phyloP scores from a whole-genome alignment of 2,888 invertebrate genomes.

The Escarpia spicata region DNA sequence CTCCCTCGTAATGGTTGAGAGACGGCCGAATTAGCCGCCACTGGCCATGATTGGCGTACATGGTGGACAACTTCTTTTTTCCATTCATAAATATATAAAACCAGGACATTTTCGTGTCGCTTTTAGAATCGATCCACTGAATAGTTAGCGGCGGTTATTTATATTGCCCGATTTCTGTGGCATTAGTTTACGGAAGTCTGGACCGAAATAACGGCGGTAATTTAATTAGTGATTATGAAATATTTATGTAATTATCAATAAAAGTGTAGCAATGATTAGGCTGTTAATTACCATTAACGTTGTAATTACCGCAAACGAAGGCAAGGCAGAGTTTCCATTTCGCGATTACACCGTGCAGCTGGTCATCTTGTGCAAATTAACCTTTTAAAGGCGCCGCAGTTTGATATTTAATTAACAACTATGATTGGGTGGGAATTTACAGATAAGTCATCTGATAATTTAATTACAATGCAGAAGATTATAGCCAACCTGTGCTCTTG shows the following conservation, averaged over 20 bases:
- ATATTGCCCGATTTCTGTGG: not conserved
- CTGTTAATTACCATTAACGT: not conserved
- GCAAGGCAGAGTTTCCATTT: not conserved
- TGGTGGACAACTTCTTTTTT: not conserved
- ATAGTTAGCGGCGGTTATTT: not conserved
- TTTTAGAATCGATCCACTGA: not conserved
- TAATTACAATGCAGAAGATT: constrained; percentile 16
- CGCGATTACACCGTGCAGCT: not conserved
- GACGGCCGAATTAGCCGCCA: not conserved
- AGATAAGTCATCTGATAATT: constrained; percentile 1
- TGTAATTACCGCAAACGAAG: not conserved
- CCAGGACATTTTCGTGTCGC: not conserved
- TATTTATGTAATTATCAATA: not conserved
- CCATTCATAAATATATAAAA: constrained; percentile 16
- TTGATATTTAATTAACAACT: not conserved
- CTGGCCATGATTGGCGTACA: not conserved
- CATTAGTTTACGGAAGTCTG: not conserved
- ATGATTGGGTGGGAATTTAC: not conserved
- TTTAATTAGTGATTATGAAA: not conserved
- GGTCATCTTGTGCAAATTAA: not conserved
- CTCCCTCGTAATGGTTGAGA: not conserved
- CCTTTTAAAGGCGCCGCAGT: not conserved
- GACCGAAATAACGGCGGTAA: not conserved
- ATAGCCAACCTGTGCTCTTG: not conserved
- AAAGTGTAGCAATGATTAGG: not conserved